Conservation (phyloP, 2,797 vertebrate genomes). For the Tapera naevia region DNA sequence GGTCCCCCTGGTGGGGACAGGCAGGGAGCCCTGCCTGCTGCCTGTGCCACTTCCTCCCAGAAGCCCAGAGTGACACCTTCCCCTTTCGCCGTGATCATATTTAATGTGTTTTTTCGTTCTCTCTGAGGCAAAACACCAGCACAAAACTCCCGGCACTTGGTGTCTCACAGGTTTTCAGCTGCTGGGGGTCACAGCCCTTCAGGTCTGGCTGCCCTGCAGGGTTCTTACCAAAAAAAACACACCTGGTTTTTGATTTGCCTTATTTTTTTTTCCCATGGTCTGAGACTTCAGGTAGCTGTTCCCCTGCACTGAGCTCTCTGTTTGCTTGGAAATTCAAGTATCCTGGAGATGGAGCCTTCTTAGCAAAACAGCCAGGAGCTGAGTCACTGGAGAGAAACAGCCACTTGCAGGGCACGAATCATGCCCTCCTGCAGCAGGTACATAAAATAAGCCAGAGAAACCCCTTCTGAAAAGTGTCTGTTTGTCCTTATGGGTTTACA, state of each 20-base stretch:
- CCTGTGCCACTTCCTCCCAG: neutral
- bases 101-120: neutral
- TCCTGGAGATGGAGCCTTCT: neutral
- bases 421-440: neutral
- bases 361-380: accelerated
- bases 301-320: neutral
- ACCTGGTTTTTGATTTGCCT: neutral
- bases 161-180: neutral
- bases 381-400: neutral
- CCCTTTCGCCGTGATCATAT: neutral
- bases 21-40: neutral
- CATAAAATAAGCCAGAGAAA: neutral
- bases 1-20: neutral
- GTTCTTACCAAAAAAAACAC: neutral
- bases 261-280: neutral
- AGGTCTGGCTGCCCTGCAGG: neutral
- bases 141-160: accelerated
- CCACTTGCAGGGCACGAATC: neutral
- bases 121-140: neutral
- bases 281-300: neutral
- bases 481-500: neutral
- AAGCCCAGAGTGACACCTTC: neutral
- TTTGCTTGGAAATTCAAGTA: neutral
- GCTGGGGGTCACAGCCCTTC: neutral
- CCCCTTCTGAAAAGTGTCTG: neutral